Evolutionary conservation across 2,797 vertebrate genomes (phyloP).

Genomic region (Karalla daura): DNA sequence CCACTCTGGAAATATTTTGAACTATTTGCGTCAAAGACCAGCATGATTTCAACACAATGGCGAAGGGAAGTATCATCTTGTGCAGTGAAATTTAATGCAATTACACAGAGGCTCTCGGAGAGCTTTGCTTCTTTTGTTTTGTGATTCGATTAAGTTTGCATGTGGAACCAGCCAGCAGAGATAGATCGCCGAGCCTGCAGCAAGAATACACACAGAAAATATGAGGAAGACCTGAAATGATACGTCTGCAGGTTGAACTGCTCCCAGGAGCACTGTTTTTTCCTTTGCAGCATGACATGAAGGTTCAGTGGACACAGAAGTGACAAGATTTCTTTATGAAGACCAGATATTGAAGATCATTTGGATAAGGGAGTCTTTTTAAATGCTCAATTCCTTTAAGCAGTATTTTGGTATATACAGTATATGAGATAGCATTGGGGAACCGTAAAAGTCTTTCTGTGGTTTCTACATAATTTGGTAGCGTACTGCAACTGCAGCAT

Average conservation of each 20-base stretch:
- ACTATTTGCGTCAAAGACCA: constrained; percentile 10
- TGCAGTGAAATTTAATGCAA: constrained; percentile 60
- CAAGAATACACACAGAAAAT: constrained; percentile 39
- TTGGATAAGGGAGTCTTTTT: constrained; percentile 3
- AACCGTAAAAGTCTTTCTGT: too few relatives aligned
- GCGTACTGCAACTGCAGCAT: too few relatives aligned
- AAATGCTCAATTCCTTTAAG: not conserved
- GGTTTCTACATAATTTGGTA: too few relatives aligned
- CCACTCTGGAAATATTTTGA: not conserved
- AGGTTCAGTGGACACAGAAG: constrained; percentile 1
- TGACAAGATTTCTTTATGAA: not conserved
- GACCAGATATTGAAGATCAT: too few relatives aligned
- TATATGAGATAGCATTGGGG: not conserved
- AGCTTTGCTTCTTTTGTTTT: constrained; percentile 62
- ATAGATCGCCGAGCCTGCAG: constrained; percentile 42
- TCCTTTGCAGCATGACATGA: not conserved
- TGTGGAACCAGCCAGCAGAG: constrained; percentile 55
- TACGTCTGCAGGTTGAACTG: constrained; percentile 8
- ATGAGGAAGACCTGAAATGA: constrained; percentile 31
- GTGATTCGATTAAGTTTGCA: constrained; percentile 67
- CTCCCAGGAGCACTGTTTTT: not conserved
- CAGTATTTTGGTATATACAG: not conserved
- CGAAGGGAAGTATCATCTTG: constrained; percentile 46
- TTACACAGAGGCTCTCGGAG: constrained; percentile 59
- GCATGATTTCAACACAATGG: constrained; percentile 39